Evolutionary conservation across 1,140 invertebrate genomes (phyloP).

Genomic region (Drosophila azteca): DNA sequence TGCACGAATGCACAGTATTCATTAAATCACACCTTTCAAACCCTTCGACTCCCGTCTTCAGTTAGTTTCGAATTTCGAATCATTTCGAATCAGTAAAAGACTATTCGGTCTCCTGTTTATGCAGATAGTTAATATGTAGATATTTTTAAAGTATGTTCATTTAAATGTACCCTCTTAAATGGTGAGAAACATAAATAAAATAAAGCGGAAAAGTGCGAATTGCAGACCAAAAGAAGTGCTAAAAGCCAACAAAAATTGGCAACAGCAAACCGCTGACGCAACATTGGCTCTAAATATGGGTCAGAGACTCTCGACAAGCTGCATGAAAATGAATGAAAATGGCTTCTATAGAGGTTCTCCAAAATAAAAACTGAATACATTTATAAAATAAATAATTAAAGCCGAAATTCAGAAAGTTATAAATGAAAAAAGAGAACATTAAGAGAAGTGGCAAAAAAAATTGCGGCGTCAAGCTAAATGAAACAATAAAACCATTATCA

Average conservation of each 20-base stretch:
- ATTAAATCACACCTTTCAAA: no score
- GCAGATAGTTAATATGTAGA: no score
- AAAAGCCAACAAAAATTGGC: slow-evolving; percentile 20
- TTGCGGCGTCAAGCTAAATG: no score
- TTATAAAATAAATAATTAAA: slow-evolving; percentile 39
- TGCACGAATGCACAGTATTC: no score
- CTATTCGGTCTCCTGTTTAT: no score
- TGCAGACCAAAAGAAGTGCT: slow-evolving; percentile 10
- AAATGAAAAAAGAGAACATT: background rate
- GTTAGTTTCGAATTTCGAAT: no score
- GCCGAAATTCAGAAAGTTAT: slow-evolving; percentile 42
- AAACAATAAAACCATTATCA: no score
- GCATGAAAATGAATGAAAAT: slow-evolving; percentile 43
- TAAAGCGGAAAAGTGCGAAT: slow-evolving; percentile 23
- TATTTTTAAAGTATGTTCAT: background rate
- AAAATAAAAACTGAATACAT: slow-evolving; percentile 16
- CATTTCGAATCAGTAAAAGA: no score
- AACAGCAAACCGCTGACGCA: slow-evolving; percentile 34
- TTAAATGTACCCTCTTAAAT: background rate
- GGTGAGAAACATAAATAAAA: background rate
- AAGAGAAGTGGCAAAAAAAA: slow-evolving; percentile 22
- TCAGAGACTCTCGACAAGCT: slow-evolving; percentile 11
- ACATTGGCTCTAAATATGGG: slow-evolving; percentile 29
- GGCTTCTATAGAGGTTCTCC: no score
- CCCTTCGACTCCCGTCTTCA: no score